phyloP scores from a whole-genome alignment of 1,140 invertebrate genomes.

The Rhopalosiphum padi region DNA sequence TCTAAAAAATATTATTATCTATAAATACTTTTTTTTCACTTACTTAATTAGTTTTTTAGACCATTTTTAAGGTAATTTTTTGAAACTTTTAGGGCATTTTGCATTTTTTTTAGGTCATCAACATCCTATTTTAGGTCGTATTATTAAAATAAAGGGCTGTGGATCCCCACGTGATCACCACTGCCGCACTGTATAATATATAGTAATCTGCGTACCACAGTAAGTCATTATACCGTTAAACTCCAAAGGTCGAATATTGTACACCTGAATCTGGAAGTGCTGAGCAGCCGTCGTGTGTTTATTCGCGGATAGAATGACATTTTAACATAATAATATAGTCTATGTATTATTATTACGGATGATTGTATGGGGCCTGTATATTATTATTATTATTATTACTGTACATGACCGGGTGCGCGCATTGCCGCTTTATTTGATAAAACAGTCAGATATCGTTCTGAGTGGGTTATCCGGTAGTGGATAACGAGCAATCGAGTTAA shows the following conservation, averaged over 20 bases:
- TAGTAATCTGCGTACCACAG: too few species aligned
- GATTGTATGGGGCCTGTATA: background rate
- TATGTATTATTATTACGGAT: background rate
- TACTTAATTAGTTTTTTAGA: too few species aligned
- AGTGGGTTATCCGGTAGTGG: background rate
- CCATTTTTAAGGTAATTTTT: too few species aligned
- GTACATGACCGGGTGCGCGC: background rate
- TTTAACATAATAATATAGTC: background rate
- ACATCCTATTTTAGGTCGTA: too few species aligned
- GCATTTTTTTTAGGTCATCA: too few species aligned
- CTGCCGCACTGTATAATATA: background rate
- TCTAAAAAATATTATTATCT: too few species aligned
- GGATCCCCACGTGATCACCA: too few species aligned
- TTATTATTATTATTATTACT: background rate
- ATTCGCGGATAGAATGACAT: background rate
- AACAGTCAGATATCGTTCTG: background rate
- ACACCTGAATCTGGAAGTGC: background rate
- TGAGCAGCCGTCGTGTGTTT: background rate
- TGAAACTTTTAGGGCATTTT: too few species aligned
- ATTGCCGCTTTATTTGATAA: background rate
- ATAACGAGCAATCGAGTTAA: constrained; percentile 51
- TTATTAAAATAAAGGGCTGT: too few species aligned
- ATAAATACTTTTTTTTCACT: too few species aligned
- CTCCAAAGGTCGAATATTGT: background rate
- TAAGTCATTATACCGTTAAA: background rate